Conservation (phyloP, 2,888 invertebrate species). For the Campopleginae sp. region DNA sequence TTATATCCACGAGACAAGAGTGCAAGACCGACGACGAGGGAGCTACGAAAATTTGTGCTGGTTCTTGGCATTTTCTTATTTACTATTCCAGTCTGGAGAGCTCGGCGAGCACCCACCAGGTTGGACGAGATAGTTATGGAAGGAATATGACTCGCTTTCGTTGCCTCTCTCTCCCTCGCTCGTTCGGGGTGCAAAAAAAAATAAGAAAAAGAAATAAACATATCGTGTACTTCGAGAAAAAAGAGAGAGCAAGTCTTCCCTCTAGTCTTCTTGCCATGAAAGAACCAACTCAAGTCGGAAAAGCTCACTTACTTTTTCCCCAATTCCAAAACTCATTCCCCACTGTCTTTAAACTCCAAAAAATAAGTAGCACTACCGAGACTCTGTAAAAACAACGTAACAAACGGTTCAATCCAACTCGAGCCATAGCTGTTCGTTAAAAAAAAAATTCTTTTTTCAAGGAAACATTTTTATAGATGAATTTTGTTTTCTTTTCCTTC, state of each 20-base stretch:
- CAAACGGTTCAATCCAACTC: background rate
- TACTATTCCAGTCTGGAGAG: constrained; percentile 64
- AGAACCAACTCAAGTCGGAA: constrained; percentile 40
- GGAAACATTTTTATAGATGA: background rate
- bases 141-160: constrained; percentile 37
- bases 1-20: constrained; percentile 67
- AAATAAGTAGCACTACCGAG: background rate
- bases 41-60: constrained; percentile 49
- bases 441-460: background rate
- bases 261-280: constrained; percentile 22
- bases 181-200: constrained; percentile 38
- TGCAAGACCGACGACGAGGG: constrained; percentile 45
- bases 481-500: background rate
- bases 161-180: background rate
- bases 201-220: constrained; percentile 5
- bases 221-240: constrained; percentile 17
- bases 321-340: constrained; percentile 33
- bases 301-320: constrained; percentile 29
- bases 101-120: constrained; percentile 27
- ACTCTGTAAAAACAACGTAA: background rate
- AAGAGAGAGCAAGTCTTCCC: constrained; percentile 28
- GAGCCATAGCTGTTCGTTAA: background rate
- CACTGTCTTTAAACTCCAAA: background rate
- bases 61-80: constrained; percentile 62
- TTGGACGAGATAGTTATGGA: constrained; percentile 31